A percentile compares a stretch with the other conserved stretches of the same genome.
These are phyloP conservation scores for Brachylomia viminalis DNA, from an alignment of 2,888 invertebrate species.

Conservation along the genomic window DNA sequence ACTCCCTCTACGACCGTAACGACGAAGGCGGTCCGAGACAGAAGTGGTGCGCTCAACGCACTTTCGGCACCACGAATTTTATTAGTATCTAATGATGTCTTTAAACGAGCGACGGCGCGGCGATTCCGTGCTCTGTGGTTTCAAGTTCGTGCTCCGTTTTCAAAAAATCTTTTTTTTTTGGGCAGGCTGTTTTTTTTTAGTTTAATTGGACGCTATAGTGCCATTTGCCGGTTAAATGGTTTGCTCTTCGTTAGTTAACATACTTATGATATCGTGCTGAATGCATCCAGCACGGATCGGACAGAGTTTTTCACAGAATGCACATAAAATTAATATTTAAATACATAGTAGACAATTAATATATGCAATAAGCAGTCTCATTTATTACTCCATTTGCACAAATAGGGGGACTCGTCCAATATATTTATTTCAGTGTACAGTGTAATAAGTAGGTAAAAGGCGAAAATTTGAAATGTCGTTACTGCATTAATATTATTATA, in stretches of 20 bases:
- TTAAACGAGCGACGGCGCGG: too few species aligned
- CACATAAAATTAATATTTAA: slow-evolving; percentile 22
- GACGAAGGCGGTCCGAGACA: background rate
- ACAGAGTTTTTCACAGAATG: slow-evolving; percentile 13
- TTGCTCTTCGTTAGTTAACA: background rate
- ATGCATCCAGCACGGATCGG: background rate
- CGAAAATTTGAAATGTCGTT: slow-evolving; percentile 5
- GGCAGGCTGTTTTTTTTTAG: background rate
- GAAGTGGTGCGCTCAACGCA: background rate
- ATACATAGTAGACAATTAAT: slow-evolving; percentile 21
- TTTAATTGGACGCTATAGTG: background rate
- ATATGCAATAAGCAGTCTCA: slow-evolving; percentile 42
- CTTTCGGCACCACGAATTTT: background rate
- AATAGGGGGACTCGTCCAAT: slow-evolving; percentile 31
- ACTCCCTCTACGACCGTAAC: background rate
- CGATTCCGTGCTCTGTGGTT: background rate
- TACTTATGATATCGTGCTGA: background rate
- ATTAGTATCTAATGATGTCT: background rate
- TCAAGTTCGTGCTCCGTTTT: too few species aligned
- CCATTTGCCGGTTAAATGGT: background rate
- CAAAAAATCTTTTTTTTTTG: too few species aligned
- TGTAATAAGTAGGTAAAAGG: background rate
- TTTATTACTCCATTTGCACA: slow-evolving; percentile 33
- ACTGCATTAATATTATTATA: background rate
- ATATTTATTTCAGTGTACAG: background rate